Evolutionary conservation across 2,888 invertebrate species (phyloP).

Genomic region (Melitaea athalia): DNA sequence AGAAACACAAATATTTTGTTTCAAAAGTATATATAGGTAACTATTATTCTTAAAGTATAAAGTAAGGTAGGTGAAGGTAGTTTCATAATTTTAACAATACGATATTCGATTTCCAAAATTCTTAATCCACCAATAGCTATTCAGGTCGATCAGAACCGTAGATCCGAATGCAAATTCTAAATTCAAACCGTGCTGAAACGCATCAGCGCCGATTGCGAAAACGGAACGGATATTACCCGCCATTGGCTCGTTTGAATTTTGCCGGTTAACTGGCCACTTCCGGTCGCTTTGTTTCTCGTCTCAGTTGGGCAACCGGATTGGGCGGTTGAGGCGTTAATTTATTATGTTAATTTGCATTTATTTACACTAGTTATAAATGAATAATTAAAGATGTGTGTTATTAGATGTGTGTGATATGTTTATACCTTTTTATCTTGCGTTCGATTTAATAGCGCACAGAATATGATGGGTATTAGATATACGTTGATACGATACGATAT

Average conservation of each 20-base stretch:
- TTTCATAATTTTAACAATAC: background rate
- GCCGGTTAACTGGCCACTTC: constrained; percentile 78
- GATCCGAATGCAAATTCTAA: constrained; percentile 53
- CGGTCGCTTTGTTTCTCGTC: constrained; percentile 68
- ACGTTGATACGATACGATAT: too few relatives aligned
- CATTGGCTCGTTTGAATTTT: constrained; percentile 79
- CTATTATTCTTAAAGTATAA: too few relatives aligned
- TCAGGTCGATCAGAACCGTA: constrained; percentile 41
- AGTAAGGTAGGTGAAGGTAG: background rate
- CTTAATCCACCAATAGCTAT: constrained; percentile 24
- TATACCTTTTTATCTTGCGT: background rate
- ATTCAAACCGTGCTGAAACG: constrained; percentile 66
- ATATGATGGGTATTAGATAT: too few relatives aligned
- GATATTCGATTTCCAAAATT: constrained; percentile 22
- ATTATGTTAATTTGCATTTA: constrained; percentile 33
- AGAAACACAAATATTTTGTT: too few relatives aligned
- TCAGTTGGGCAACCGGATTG: constrained; percentile 51
- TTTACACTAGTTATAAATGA: constrained; percentile 27
- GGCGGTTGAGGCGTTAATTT: constrained; percentile 40
- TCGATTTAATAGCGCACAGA: background rate
- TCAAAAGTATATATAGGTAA: too few relatives aligned
- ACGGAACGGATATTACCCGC: constrained; percentile 80
- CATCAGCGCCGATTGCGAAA: constrained; percentile 79
- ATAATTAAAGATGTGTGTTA: constrained; percentile 7
- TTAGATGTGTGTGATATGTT: background rate